Evolutionary conservation across 2,888 invertebrate genomes (phyloP), one percentile per base, ranked within the genome.

Genomic region (Sphaerophoria taeniata): DNA sequence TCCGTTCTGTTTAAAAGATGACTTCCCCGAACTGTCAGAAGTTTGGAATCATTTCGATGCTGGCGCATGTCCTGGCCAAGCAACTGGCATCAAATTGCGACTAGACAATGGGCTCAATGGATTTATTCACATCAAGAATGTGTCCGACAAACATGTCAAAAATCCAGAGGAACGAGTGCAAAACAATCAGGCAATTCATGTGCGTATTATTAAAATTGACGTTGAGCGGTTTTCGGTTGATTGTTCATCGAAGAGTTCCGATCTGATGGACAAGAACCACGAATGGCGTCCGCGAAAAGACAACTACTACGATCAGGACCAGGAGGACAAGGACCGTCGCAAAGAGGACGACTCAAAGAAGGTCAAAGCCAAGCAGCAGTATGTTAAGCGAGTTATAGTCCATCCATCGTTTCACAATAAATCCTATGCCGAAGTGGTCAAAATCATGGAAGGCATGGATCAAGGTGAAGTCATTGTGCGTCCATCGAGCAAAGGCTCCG

Each of bases 11-110:
- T 94, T 97, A 88, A 98, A 98, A 91, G 98, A 98, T 90, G 98
- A 98, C 92, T 98, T 99, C 89, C 97, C 98, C 0, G 99, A 99
- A 90, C 93, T 99, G 39, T 97, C 98, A 24, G 98, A 98, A 93
- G 98, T 99, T 61, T 99, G 99, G 99, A 98, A 97, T 92, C 99
- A 99, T 92, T 99, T 99, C 93, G 99, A 99, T 92, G 97, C 97
- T 0, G 97, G 97, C 36, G 95, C 96, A 1, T 99, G 99, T 92
- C 98, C 98, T 0, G 99, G 99, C 0, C 97, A 98, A 91, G 97
- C 99, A 0, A 96, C 97, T 0, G 99, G 99, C 0, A 96, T 99
- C 0, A 95, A 97, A 81, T 93, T 98, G 51, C 94, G 97, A 0
- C 93, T 99, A 3, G 99, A 99, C 92, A 99, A 99, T 91, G 97